Conservation (phyloP, 2,797 vertebrate genomes). For the Platalea minor region DNA sequence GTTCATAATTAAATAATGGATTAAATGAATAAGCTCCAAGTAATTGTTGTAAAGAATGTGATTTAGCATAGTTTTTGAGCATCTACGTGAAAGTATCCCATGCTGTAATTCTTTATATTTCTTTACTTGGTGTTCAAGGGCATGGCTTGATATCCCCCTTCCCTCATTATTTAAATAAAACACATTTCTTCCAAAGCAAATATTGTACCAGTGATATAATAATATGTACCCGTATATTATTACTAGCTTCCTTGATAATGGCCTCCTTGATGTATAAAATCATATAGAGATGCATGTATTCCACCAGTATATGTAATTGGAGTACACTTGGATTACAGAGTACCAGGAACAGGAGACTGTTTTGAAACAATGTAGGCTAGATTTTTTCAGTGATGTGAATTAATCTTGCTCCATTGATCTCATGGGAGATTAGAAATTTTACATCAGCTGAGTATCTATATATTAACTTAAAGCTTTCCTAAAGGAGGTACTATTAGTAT, state of each 20-base stretch:
- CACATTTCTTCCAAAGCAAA: background rate
- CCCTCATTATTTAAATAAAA: background rate
- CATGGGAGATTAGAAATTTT: background rate
- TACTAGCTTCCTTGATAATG: background rate
- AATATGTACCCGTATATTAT: background rate
- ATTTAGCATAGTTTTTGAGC: constrained; percentile 8
- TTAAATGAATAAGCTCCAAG: constrained; percentile 46
- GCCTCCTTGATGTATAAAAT: background rate
- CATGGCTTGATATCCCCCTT: background rate
- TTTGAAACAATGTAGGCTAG: background rate
- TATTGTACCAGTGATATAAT: background rate
- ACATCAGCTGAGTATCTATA: background rate
- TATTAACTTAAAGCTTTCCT: background rate
- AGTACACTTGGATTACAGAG: background rate
- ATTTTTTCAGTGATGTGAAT: background rate
- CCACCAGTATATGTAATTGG: background rate
- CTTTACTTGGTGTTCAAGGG: background rate
- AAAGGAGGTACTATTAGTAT: background rate
- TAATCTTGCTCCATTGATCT: background rate
- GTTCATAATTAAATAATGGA: constrained; percentile 68
- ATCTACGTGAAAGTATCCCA: background rate
- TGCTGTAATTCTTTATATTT: background rate
- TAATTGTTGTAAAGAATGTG: constrained; percentile 25
- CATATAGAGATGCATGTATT: background rate
- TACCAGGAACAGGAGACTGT: background rate